phyloP scores from a whole-genome alignment of 1,140 invertebrate genomes.

The Pygmarrhopalites habei region DNA sequence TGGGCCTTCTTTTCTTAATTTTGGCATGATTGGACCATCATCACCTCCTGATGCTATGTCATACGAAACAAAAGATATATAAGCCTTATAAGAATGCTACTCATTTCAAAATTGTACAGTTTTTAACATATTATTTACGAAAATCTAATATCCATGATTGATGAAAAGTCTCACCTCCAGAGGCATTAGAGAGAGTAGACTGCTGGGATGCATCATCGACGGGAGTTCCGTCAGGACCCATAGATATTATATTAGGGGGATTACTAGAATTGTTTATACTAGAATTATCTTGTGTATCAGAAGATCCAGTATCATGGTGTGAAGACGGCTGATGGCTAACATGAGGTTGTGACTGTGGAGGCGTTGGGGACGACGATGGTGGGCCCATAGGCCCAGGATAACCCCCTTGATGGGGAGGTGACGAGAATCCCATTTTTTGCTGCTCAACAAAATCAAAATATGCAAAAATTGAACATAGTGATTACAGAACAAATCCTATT shows the following conservation, averaged over 20 bases:
- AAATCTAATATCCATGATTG: no score
- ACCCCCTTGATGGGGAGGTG: slow-evolving; percentile 50
- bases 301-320: slow-evolving; percentile 41
- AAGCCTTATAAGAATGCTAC: not conserved
- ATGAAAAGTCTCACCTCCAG: slow-evolving; percentile 58
- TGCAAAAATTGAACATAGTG: no score
- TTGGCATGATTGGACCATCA: slow-evolving; percentile 61
- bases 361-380: slow-evolving; percentile 42
- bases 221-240: slow-evolving; percentile 74
- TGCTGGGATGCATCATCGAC: slow-evolving; percentile 85
- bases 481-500: no score
- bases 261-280: slow-evolving; percentile 12
- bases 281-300: slow-evolving; percentile 20
- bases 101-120: not conserved
- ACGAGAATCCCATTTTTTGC: slow-evolving; percentile 55
- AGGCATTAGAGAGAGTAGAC: slow-evolving; percentile 82
- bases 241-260: slow-evolving; percentile 52
- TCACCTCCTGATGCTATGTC: slow-evolving; percentile 81
- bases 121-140: no score
- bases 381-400: slow-evolving; percentile 46
- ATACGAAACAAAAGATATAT: slow-evolving; percentile 30
- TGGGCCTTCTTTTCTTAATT: slow-evolving; percentile 58
- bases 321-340: slow-evolving; percentile 52
- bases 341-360: slow-evolving; percentile 31
- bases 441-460: no score